Conservation (phyloP, 2,113 vertebrate species). For the Aspiorhynchus laticeps region DNA sequence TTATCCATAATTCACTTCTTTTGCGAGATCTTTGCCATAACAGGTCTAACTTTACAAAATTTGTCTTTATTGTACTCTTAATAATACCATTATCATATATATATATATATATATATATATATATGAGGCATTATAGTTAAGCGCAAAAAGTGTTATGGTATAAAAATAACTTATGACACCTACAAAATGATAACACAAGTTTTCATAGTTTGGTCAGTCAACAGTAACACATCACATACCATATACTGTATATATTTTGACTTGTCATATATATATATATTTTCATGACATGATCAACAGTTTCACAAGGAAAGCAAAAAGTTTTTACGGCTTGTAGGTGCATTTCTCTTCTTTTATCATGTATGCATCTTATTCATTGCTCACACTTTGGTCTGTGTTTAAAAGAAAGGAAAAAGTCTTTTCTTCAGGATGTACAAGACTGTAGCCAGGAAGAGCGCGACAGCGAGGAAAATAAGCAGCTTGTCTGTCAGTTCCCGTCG, state of each 20-base stretch:
- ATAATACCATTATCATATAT: neutral
- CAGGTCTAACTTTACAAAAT: neutral
- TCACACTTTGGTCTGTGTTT: constrained; percentile 45
- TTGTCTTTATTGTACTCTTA: neutral
- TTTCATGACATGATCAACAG: neutral
- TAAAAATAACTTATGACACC: too few species aligned
- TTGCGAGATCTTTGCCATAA: neutral
- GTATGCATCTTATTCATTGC: neutral
- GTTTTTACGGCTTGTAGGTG: neutral
- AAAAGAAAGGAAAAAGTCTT: constrained; percentile 93
- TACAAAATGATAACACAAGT: neutral
- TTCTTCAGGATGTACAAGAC: constrained; percentile 98
- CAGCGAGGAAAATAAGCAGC: constrained; percentile 92
- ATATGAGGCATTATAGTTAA: neutral
- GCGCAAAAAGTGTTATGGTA: neutral
- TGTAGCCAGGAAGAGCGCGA: constrained; percentile 93
- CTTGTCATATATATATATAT: neutral
- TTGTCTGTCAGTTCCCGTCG: constrained; percentile 95
- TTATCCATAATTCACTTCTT: neutral
- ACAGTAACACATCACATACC: neutral
- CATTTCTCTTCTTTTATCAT: neutral
- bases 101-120: neutral
- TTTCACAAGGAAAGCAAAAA: neutral
- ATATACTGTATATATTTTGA: neutral
- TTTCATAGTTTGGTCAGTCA: neutral